A percentile compares a stretch with the other conserved stretches of the same genome.
Evolutionary conservation across 2,888 invertebrate genomes (phyloP).

Genomic region (Apamea crenata): DNA sequence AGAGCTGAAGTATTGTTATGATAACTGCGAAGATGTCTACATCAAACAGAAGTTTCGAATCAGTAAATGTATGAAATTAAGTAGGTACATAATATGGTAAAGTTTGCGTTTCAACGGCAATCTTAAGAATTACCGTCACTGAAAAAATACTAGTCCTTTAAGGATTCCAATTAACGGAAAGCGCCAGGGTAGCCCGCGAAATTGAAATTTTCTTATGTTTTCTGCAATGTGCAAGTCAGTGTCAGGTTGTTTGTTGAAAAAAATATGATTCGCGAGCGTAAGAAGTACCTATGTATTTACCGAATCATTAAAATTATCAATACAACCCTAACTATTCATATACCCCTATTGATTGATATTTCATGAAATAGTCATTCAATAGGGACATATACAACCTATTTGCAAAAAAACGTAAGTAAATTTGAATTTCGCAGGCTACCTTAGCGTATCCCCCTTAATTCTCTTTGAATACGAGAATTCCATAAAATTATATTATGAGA

Average conservation of each 20-base stretch:
- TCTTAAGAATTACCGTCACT: not conserved
- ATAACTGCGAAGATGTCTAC: slow-evolving; percentile 1
- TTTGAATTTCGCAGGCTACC: not conserved
- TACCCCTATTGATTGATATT: not conserved
- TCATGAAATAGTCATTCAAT: too few relatives aligned
- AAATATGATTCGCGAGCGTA: not conserved
- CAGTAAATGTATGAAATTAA: not conserved
- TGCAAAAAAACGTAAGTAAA: not conserved
- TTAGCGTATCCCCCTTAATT: not conserved
- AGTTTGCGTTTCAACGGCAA: not conserved
- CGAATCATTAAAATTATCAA: not conserved
- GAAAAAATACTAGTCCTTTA: not conserved
- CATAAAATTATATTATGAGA: not conserved
- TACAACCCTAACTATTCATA: not conserved
- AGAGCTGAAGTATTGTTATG: slow-evolving; percentile 18
- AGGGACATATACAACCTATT: not conserved
- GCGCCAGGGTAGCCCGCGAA: too few relatives aligned
- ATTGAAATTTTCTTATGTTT: not conserved
- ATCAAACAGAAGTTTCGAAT: not conserved
- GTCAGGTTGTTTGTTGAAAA: not conserved
- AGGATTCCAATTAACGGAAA: not conserved
- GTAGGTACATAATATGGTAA: too few relatives aligned
- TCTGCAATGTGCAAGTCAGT: not conserved
- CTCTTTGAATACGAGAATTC: slow-evolving; percentile 1
- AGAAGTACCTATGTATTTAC: not conserved